Base-by-base conservation (phyloP, 2,888 invertebrate species). In the Idaea biselata region DNA sequence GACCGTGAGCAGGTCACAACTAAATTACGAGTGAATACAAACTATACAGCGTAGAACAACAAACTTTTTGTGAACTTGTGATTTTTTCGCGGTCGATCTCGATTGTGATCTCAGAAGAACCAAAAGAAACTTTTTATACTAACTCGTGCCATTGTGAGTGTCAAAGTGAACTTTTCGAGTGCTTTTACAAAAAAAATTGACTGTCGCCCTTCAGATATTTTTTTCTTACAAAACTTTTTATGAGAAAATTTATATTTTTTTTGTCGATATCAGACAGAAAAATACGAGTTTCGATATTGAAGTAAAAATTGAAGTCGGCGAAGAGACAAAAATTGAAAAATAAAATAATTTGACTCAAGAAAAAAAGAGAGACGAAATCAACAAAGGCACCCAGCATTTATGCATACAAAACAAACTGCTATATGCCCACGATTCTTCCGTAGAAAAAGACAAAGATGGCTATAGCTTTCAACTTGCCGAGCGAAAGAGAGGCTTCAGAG, bases 381-480 rank as follows among this genome's bases (percentile, higher is more conserved):
- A 80, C 77, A 79, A 70, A 75, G 77, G 76, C 79, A 79, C 77
- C 78, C 75, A 82, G 84, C 78, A 86, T 91, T 89, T 89, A 90
- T 90, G 90, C 86, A 87, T 89, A 88, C 81, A 84, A 88, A 85
- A 88, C 83, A 85, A 83, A 86, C 86, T 76, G 80, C 82, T 74
- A 85, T 85, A 82, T 84, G 83, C 85, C 87, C 87, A 83, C 86
- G 88, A 80, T 91, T 88, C 82, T 84, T 87, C 80, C 87, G 89
- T 84, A 89, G 91, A 83, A 89, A 89, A 87, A 84, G 85, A 88
- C 84, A 88, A 87, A 88, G 86, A 93, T 93, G 93, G 93, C 93
- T 79, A 93, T 93, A 87, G 93, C 93, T 73, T 93, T 93, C 84
- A 91, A 93, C 85, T 80, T 93, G 77, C 93, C 93, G 74, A 89